phyloP scores from a whole-genome alignment of 2,888 invertebrate genomes.

The Pollenia amentaria region DNA sequence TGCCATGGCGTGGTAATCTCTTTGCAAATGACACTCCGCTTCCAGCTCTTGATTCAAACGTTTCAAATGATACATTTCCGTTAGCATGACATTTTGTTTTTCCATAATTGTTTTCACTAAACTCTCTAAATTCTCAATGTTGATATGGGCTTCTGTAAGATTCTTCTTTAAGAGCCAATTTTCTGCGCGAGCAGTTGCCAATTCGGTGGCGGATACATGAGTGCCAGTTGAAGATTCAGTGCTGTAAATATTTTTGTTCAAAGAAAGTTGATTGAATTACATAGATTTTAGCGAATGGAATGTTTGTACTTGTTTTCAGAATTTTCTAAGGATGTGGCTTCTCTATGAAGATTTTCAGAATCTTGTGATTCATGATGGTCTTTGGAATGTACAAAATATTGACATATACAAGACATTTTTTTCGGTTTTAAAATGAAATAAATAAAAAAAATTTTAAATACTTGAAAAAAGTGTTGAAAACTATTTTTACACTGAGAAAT shows the following conservation, averaged over 20 bases:
- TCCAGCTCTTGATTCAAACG: conserved; percentile 78
- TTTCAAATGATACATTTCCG: conserved; percentile 79
- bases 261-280: no score
- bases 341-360: neutral
- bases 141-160: conserved; percentile 77
- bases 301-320: conserved; percentile 52
- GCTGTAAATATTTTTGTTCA: conserved; percentile 15
- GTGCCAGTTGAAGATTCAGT: conserved; percentile 8
- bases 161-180: conserved; percentile 80
- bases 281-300: neutral
- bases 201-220: conserved; percentile 78
- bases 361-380: neutral
- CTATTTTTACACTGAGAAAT: neutral
- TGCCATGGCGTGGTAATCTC: conserved; percentile 81
- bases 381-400: conserved; percentile 77
- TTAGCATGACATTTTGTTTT: conserved; percentile 80
- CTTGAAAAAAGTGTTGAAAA: neutral
- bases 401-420: conserved; percentile 79
- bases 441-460: neutral
- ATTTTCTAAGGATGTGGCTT: neutral
- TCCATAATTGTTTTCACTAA: conserved; percentile 80
- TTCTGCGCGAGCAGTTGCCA: conserved; percentile 79
- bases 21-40: conserved; percentile 79
- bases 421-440: neutral
- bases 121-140: conserved; percentile 80